Evolutionary conservation across 2,888 invertebrate species (phyloP).

Genomic region (Enchytraeus crypticus): DNA sequence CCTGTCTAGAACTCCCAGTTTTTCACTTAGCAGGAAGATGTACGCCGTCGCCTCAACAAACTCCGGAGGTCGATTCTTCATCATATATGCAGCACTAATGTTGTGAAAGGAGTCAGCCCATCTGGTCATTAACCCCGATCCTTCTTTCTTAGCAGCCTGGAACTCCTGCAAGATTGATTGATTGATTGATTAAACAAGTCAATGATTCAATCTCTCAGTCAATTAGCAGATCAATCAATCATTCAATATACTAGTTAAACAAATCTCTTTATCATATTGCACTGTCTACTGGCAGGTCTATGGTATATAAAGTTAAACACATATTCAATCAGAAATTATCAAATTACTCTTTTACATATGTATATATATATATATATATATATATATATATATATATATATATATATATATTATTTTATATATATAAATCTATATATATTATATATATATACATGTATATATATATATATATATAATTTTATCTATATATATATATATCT

Average conservation of each 20-base stretch:
- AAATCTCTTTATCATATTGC: neutral
- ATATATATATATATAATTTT: too few species aligned
- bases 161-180: slow-evolving; percentile 63
- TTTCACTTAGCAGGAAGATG: slow-evolving; percentile 57
- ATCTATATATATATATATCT: too few species aligned
- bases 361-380: too few species aligned
- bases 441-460: too few species aligned
- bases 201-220: too few species aligned
- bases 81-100: slow-evolving; percentile 53
- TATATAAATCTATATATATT: neutral
- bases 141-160: slow-evolving; percentile 56
- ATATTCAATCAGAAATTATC: too few species aligned
- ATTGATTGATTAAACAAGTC: too few species aligned
- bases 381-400: too few species aligned
- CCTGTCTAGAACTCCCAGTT: slow-evolving; percentile 58
- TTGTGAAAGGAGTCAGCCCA: slow-evolving; percentile 57
- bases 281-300: too few species aligned
- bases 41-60: slow-evolving; percentile 60
- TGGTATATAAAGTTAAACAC: too few species aligned
- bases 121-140: slow-evolving; percentile 54
- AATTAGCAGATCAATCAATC: slow-evolving; percentile 1
- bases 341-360: too few species aligned
- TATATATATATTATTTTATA: too few species aligned
- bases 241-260: neutral
- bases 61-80: slow-evolving; percentile 57